These are phyloP conservation scores for Fukomys damarensis DNA, from an alignment of 2,113 vertebrate genomes.

Conservation along the genomic window DNA sequence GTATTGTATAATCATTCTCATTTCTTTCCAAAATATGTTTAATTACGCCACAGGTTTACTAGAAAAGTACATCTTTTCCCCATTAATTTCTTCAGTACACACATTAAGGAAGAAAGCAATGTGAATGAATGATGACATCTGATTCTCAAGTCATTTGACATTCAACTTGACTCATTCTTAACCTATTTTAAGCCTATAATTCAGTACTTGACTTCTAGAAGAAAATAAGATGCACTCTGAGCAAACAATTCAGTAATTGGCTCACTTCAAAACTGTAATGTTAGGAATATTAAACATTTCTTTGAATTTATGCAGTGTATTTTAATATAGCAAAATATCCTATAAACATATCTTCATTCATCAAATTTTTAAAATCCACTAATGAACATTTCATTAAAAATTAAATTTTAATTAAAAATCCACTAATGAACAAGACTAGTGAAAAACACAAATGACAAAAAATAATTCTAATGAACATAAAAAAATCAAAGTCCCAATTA, in stretches of 20 bases:
- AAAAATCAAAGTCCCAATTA: conserved; percentile 45
- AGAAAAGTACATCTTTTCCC: neutral
- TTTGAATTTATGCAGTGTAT: neutral
- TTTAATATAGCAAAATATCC: conserved; percentile 28
- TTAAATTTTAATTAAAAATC: neutral
- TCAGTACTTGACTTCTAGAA: neutral
- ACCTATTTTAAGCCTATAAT: neutral
- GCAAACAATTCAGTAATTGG: conserved; percentile 34
- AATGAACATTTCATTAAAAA: neutral
- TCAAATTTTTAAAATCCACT: neutral
- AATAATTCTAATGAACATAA: conserved; percentile 50
- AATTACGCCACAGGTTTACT: neutral
- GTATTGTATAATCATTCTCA: neutral
- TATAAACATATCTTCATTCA: conserved; percentile 11
- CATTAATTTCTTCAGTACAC: neutral
- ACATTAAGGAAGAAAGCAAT: conserved; percentile 43
- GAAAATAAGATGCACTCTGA: neutral
- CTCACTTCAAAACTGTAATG: conserved; percentile 11
- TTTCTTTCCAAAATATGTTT: neutral
- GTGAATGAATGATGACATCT: neutral
- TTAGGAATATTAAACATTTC: conserved; percentile 32
- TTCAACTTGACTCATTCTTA: conserved; percentile 32
- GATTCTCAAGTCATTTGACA: conserved; percentile 3
- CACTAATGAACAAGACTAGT: neutral
- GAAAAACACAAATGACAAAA: neutral